Conservation (phyloP, 2,888 invertebrate genomes). For the Tuberolachnus salignus region DNA sequence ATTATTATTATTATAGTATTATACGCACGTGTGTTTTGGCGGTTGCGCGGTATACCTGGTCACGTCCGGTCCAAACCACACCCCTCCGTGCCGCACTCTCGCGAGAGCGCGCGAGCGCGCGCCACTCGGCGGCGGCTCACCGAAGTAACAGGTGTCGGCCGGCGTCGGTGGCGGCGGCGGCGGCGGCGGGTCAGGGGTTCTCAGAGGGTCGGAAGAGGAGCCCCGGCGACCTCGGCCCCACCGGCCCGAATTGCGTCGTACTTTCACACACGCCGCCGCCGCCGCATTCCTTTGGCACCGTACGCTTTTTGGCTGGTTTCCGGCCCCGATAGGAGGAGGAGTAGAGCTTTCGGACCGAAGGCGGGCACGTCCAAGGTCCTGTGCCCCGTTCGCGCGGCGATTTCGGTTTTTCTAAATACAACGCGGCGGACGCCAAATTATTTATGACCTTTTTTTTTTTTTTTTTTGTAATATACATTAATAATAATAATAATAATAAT, state of each 20-base stretch:
- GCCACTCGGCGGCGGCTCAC: background rate
- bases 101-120: too few relatives aligned
- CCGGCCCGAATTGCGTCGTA: conserved; percentile 46
- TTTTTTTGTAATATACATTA: too few relatives aligned
- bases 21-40: background rate
- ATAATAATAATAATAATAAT: too few relatives aligned
- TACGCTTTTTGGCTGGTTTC: conserved; percentile 47
- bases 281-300: conserved; percentile 43
- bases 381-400: background rate
- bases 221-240: conserved; percentile 35
- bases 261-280: conserved; percentile 31
- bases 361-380: conserved; percentile 21
- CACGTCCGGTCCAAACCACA: too few relatives aligned
- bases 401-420: conserved; percentile 15
- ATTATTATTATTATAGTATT: too few relatives aligned
- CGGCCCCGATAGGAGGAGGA: conserved; percentile 18
- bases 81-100: too few relatives aligned
- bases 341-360: conserved; percentile 18
- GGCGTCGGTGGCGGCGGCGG: background rate
- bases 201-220: conserved; percentile 33
- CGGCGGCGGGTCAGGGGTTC: conserved; percentile 30
- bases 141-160: conserved; percentile 42
- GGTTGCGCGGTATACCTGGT: background rate
- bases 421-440: conserved; percentile 6
- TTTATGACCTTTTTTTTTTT: background rate